Percentiles rank a stretch among this genome's conserved stretches.
These are phyloP conservation scores for Strix aluco DNA, from an alignment of 2,113 vertebrate genomes.

Conservation along the genomic window DNA sequence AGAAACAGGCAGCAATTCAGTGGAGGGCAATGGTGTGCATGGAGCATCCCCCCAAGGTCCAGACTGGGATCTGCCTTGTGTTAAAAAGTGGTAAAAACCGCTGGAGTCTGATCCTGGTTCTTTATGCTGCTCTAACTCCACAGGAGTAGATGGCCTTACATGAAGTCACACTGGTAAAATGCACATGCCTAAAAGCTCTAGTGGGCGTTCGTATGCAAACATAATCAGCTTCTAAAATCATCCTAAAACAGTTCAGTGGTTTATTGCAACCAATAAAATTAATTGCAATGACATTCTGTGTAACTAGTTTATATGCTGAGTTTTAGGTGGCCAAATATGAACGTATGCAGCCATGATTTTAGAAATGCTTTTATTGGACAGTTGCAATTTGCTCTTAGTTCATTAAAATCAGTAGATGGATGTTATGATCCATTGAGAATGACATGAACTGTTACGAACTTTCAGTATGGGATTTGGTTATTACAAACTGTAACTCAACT, in stretches of 20 bases:
- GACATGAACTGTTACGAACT: not conserved
- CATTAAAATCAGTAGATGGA: not conserved
- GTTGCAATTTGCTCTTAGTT: not conserved
- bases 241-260: not conserved
- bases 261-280: not conserved
- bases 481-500: not conserved
- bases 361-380: not conserved
- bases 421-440: not conserved
- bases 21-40: fast-evolving
- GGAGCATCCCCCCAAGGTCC: not conserved
- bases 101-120: not conserved
- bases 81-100: fast-evolving
- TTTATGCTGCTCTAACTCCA: fast-evolving
- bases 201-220: not conserved
- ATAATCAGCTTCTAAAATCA: not conserved
- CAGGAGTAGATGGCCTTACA: not conserved
- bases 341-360: fast-evolving
- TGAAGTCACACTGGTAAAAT: not conserved
- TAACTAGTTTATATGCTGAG: fast-evolving
- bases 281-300: not conserved
- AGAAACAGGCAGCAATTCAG: not conserved
- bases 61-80: not conserved
- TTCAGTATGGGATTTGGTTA: not conserved
- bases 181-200: fast-evolving
- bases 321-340: not conserved